phyloP scores from a whole-genome alignment of 2,888 invertebrate genomes.

The Lithodes maja region DNA sequence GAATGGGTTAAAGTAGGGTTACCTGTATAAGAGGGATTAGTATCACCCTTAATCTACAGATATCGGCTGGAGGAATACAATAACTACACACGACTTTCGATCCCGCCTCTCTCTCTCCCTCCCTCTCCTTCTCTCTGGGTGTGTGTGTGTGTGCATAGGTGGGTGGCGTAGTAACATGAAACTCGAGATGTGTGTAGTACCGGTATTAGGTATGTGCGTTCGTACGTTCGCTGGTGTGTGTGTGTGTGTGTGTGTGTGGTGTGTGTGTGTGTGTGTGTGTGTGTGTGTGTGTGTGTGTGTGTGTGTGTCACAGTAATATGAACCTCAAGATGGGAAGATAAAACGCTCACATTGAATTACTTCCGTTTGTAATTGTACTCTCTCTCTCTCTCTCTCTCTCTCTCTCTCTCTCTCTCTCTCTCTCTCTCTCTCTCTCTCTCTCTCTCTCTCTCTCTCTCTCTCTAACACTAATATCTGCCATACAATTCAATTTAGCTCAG shows the following conservation, averaged over 20 bases:
- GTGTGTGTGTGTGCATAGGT: conserved; percentile 11
- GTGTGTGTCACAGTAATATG: too few species aligned
- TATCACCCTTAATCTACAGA: too few species aligned
- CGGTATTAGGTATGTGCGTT: too few species aligned
- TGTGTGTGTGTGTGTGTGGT: too few species aligned
- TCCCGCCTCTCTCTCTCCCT: not conserved
- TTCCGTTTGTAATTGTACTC: not conserved
- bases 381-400: conserved; percentile 3
- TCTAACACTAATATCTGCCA: not conserved
- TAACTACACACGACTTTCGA: not conserved
- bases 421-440: conserved; percentile 34
- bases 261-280: too few species aligned
- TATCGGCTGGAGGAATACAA: too few species aligned
- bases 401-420: conserved; percentile 32
- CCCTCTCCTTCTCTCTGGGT: not conserved
- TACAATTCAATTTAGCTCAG: not conserved
- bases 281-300: too few species aligned
- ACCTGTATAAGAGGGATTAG: too few species aligned
- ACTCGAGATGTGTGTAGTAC: too few species aligned
- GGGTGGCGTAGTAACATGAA: not conserved
- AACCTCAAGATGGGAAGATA: not conserved
- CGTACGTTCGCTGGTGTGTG: too few species aligned
- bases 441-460: not conserved
- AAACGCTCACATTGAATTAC: too few species aligned
- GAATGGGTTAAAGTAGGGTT: too few species aligned